phyloP scores from a whole-genome alignment of 2,797 vertebrate species.

The Chiropotes sagulatus region DNA sequence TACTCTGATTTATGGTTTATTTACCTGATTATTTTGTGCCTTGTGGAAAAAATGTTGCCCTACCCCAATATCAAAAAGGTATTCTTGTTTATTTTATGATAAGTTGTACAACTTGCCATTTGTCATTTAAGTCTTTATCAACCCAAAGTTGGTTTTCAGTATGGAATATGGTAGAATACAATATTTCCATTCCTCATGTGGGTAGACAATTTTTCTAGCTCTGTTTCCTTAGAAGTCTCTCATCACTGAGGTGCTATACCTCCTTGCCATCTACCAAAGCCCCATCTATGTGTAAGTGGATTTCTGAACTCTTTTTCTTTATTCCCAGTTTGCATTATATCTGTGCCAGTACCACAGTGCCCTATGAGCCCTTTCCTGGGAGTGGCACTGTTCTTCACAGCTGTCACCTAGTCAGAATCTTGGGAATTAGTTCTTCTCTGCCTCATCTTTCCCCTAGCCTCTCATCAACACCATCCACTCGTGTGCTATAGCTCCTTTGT shows the following conservation, averaged over 20 bases:
- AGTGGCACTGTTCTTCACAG: not conserved
- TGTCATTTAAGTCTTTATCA: not conserved
- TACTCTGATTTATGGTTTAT: not conserved
- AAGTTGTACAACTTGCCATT: not conserved
- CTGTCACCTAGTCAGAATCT: not conserved
- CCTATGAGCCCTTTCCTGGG: not conserved
- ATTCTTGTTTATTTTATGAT: not conserved
- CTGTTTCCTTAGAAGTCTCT: not conserved
- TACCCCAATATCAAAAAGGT: not conserved
- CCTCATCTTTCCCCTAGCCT: not conserved
- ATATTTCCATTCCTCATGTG: not conserved
- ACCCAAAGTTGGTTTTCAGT: not conserved
- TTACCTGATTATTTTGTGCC: not conserved
- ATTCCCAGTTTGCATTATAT: not conserved
- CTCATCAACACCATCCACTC: not conserved
- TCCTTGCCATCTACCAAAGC: not conserved
- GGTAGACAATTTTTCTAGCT: not conserved
- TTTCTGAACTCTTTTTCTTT: not conserved
- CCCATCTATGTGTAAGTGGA: not conserved
- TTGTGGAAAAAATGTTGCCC: not conserved
- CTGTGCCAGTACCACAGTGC: not conserved
- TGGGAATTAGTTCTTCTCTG: not conserved
- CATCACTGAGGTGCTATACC: not conserved
- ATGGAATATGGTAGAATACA: not conserved
- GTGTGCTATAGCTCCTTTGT: not conserved